Conservation (phyloP, 2,797 vertebrate species). For the Sarcophilus harrisii region DNA sequence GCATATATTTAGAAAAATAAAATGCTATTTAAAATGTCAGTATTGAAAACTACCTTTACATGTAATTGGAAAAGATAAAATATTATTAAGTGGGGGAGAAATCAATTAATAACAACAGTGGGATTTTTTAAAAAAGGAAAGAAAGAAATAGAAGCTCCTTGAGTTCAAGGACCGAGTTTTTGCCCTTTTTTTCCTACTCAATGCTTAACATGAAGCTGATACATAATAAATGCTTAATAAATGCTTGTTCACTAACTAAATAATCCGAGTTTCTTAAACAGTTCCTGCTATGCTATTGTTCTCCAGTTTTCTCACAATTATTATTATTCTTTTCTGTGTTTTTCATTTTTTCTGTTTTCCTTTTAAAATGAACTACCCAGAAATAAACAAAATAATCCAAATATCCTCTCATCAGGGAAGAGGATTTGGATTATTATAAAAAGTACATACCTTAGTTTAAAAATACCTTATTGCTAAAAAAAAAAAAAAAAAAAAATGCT, state of each 20-base stretch:
- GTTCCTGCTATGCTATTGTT: background rate
- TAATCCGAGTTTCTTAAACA: background rate
- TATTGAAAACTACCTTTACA: too few species aligned
- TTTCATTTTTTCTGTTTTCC: background rate
- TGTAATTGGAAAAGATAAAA: too few species aligned
- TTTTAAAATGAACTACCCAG: background rate
- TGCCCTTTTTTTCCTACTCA: background rate
- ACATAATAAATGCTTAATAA: background rate
- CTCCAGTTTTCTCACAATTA: background rate
- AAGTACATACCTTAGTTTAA: background rate
- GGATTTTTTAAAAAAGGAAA: too few species aligned
- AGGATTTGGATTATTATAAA: background rate
- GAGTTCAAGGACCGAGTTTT: background rate
- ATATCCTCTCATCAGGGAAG: background rate
- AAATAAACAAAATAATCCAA: background rate
- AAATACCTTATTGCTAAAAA: background rate
- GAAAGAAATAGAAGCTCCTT: background rate
- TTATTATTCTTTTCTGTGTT: background rate
- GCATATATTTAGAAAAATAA: too few species aligned
- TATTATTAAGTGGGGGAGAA: too few species aligned
- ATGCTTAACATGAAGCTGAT: background rate
- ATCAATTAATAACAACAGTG: too few species aligned
- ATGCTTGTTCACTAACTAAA: background rate
- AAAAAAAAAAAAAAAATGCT: background rate
- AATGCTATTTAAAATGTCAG: too few species aligned